Base-by-base conservation (phyloP, 2,888 invertebrate genomes). In the Hermaeophaga mercurialis region DNA sequence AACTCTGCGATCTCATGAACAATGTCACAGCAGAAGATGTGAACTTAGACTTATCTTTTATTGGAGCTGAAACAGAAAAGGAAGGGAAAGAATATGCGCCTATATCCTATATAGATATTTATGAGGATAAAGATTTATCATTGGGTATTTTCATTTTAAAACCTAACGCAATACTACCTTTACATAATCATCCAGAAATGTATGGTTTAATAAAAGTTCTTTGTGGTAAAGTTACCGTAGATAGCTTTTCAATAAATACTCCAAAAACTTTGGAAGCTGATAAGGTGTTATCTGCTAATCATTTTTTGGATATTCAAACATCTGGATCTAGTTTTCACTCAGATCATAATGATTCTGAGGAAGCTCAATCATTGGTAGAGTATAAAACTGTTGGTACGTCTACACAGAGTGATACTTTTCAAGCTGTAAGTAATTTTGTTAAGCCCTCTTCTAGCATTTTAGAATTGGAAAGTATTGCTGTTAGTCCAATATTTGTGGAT, bases 181-280 rank as follows among this genome's bases (percentile, higher is more conserved):
- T 96, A 46, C 96, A 96, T 70, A 93, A 96, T 75, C 96, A 96
- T 75, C 96, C 96, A 1, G 84, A 87, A 59, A 96, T 95, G 95
- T 84, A 90, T 76, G 95, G 95, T 0, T 79, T 95, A 5, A 78
- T 94, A 8, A 93, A 92, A 81, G 91, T 92, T 43, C 80, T 89
- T 59, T 78, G 82, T 56, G 91, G 91, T 0, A 82, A 83, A 31
- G 81, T 90, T 5, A 81, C 81, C 65, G 82, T 91, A 43, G 80
- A 81, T 55, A 85, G 84, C 65, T 87, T 82, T 65, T 75, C 75
- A 8, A 44, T 74, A 58, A 69, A 71, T 55, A 67, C 71, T 17
- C 63, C 70, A 24, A 71, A 70, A 59, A 68, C 69, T 7, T 55
- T 64, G 77, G 63, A 67, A 55, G 33, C 67, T 9, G 71, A 71